Base-by-base conservation (phyloP, 2,888 invertebrate species). In the Orchesella flavescens region DNA sequence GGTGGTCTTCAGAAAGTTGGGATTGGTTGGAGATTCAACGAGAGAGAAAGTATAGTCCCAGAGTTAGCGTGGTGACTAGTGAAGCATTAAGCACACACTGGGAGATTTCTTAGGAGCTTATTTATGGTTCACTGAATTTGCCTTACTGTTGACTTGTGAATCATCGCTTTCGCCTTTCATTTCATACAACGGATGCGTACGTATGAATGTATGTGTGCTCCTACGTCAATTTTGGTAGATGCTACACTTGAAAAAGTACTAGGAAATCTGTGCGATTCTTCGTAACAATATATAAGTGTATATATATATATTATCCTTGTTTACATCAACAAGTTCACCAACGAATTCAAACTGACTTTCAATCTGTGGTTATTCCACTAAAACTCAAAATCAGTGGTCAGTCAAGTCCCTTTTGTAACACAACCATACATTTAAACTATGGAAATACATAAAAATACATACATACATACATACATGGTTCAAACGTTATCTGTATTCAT, bases 61-160 rank as follows among this genome's bases (percentile, higher is more conserved):
- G 66, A 21, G 66, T 76, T 66, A 34, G 21, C 75, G 19, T 17
- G 19, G 17, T 76, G 66, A 17, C 46, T 34, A 77, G 43, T 69
- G 66, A 69, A 77, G 77, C 68, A 61, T 77, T 68, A 49, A 46
- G 59, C 57, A 69, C 66, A 66, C 69, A 77, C 69, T 69, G 61
- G 21, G 68, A 77, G 77, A 77, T 77, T 69, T 77, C 59, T 69
- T 77, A 24, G 17, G 66, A 59, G 44, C 69, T 77, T 77, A 77
- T 71, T 34, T 55, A 78, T 55, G 78, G 78, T 78, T 78, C 78
- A 78, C 15, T 65, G 63, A 61, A 49, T 53, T 71, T 63, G 9
- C 49, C 23, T 24, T 43, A 24, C 59, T 77, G 77, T 59, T 69
- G 69, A 68, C 77, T 68, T 53, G 78, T 46, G 71, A 71, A 78